Percentiles rank a stretch among this genome's conserved stretches.
phyloP scores from a whole-genome alignment of 1,140 invertebrate species.

The Bombyx mandarina region DNA sequence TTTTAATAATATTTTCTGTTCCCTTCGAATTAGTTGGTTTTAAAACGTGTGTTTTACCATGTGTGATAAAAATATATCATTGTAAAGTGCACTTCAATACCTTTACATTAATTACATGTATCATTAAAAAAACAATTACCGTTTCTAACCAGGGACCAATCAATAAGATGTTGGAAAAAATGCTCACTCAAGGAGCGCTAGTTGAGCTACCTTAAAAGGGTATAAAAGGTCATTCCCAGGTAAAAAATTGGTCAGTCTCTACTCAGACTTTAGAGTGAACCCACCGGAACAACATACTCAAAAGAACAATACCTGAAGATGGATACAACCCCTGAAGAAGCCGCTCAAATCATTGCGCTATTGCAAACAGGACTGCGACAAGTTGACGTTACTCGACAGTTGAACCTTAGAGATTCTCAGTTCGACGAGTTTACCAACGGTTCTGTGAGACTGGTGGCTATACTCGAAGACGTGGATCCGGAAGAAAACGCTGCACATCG shows the following conservation, averaged over 20 bases:
- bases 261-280: too few relatives aligned
- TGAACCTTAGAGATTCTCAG: slow-evolving; percentile 6
- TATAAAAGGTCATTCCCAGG: too few relatives aligned
- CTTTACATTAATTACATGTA: background rate
- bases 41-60: too few relatives aligned
- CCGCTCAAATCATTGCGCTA: slow-evolving; percentile 5
- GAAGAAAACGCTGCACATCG: slow-evolving; percentile 6
- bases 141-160: too few relatives aligned
- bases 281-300: too few relatives aligned
- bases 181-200: too few relatives aligned
- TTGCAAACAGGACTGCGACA: slow-evolving; percentile 1
- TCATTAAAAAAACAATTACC: too few relatives aligned
- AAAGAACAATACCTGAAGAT: background rate
- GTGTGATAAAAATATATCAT: too few relatives aligned
- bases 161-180: too few relatives aligned
- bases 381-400: background rate
- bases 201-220: too few relatives aligned
- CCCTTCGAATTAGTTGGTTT: slow-evolving; percentile 1
- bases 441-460: slow-evolving; percentile 6
- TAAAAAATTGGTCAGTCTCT: too few relatives aligned
- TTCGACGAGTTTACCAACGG: slow-evolving; percentile 6
- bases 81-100: too few relatives aligned
- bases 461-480: slow-evolving; percentile 7
- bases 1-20: slow-evolving; percentile 11
- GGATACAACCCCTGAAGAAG: slow-evolving; percentile 3